Conservation (phyloP, 2,113 vertebrate species). For the human region DNA sequence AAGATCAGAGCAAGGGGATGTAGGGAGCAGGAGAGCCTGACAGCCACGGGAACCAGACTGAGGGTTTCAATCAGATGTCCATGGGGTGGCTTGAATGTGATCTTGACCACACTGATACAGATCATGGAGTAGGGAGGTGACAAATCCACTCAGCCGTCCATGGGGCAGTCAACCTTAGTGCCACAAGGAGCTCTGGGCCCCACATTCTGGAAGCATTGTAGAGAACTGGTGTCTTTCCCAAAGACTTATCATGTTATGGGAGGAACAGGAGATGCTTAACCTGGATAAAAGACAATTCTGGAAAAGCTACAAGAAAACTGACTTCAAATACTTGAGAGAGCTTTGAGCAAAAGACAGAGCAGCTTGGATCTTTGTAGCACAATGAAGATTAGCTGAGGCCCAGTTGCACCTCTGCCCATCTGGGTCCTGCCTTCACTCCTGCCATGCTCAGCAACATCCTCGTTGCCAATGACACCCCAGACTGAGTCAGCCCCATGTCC, state of each 20-base stretch:
- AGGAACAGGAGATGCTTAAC: not conserved
- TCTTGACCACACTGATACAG: not conserved
- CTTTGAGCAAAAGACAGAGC: not conserved
- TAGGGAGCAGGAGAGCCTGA: not conserved
- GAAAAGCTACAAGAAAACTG: not conserved
- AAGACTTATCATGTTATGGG: not conserved
- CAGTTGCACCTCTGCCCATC: accelerated
- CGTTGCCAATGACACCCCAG: not conserved
- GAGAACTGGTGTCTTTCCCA: not conserved
- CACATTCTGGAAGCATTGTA: not conserved
- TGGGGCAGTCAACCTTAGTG: not conserved
- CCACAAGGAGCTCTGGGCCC: not conserved
- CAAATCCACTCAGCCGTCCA: not conserved
- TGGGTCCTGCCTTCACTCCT: not conserved
- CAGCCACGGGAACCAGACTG: not conserved
- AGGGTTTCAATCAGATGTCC: not conserved
- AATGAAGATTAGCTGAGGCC: not conserved
- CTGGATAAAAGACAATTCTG: not conserved
- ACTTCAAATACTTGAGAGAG: not conserved
- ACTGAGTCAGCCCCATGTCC: not conserved
- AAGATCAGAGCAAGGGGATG: not conserved
- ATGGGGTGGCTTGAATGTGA: not conserved
- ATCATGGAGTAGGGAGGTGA: not conserved
- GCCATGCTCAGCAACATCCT: not conserved
- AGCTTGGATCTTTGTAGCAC: not conserved